Evolutionary conservation across 2,113 vertebrate species (phyloP), one percentile per base, ranked within the genome.

Genomic region (Chamaetylas fuelleborni): DNA sequence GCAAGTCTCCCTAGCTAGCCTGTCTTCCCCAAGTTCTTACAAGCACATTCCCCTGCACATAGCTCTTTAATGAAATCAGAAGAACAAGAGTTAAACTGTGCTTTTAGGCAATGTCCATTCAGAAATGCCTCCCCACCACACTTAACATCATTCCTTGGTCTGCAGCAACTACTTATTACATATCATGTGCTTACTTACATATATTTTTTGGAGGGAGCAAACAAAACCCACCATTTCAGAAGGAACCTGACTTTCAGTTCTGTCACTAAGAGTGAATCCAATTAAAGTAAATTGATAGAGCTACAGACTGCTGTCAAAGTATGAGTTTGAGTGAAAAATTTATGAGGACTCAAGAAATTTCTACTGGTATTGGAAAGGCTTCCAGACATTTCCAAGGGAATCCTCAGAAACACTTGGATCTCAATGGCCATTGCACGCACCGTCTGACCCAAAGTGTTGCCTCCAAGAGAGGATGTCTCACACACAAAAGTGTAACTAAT

Each of bases 271-370:
- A 42, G 77, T 36, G 45, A 50, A 57, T 45, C 36, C 70, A 81
- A n/a, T 77, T 85, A 79, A 94, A 84, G 51, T n/a, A 78, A 78
- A 76, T 4, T 28, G 69, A 71, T 29, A 64, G n/a, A 95, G 40
- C 16, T 47, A 60, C 42, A 57, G 90, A 76, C 50, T 88, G 65
- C 26, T 90, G 81, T 42, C 38, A 51, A 50, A 57, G 28, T 28
- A 28, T 57, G 33, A 82, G 33, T 74, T 40, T 86, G 77, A 81
- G 42, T 65, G 66, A 94, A 93, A 91, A 77, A 78, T 54, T 91
- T 81, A 95, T 56, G 87, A 93, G 72, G 76, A 72, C 61, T 94
- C 74, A 84, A 95, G 91, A 34, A 60, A 90, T 97, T 97, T 90
- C 76, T 91, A 45, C 81, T 89, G 94, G 92, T 33, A 8, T 85